phyloP scores from a whole-genome alignment of 2,797 vertebrate species.

The Mallotus villosus region DNA sequence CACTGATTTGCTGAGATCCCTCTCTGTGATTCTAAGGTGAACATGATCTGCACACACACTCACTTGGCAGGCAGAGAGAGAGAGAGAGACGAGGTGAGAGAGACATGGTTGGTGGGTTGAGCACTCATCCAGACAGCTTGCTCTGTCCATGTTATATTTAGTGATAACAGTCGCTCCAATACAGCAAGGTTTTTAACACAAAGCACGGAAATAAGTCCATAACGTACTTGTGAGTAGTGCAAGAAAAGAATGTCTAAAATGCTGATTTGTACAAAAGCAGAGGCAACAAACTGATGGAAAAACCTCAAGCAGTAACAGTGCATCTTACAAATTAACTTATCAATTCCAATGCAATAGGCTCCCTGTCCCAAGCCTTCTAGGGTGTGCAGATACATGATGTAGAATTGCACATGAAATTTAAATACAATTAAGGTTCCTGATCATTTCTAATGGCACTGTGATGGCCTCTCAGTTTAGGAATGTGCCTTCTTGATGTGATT shows the following conservation, averaged over 20 bases:
- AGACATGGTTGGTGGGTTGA: conserved; percentile 2
- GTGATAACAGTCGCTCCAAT: background rate
- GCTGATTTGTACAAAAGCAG: background rate
- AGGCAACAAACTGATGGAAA: background rate
- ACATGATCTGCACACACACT: conserved; percentile 11
- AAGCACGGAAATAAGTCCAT: background rate
- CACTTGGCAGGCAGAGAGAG: background rate
- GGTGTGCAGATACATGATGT: background rate
- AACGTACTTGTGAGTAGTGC: background rate
- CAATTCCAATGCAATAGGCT: background rate
- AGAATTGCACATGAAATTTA: background rate
- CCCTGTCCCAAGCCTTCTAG: background rate
- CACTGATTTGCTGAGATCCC: too few relatives aligned
- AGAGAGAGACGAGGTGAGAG: background rate
- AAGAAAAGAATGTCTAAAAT: background rate
- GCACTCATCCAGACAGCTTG: background rate
- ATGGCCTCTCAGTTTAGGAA: conserved; percentile 6
- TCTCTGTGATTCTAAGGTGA: background rate
- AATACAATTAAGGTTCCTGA: background rate
- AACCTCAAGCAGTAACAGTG: background rate
- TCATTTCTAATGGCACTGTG: background rate
- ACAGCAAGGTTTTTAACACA: conserved; percentile 14
- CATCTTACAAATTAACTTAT: background rate
- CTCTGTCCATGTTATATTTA: background rate
- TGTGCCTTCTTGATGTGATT: conserved; percentile 28